A percentile compares a stretch with the other conserved stretches of the same genome.
Evolutionary conservation across 2,797 vertebrate genomes (phyloP).

Genomic region (Oophaga sylvatica): DNA sequence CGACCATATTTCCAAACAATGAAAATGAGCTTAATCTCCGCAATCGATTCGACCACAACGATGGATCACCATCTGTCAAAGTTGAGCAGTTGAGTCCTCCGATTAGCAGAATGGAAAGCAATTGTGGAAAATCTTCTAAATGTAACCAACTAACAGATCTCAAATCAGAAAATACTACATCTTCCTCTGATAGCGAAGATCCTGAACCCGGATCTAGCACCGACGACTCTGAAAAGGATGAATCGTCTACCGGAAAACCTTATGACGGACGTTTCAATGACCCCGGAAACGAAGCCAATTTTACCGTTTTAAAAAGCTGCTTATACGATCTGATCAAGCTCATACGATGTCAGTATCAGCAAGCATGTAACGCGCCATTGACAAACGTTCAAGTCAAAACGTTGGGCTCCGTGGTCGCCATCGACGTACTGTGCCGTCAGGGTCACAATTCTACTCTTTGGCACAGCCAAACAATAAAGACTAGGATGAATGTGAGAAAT

Average conservation of each 20-base stretch:
- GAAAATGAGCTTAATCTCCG: background rate
- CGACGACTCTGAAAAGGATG: background rate
- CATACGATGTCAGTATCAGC: background rate
- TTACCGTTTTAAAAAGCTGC: background rate
- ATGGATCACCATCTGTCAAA: background rate
- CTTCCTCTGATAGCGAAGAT: background rate
- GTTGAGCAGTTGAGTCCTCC: background rate
- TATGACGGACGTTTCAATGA: background rate
- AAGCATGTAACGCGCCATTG: background rate
- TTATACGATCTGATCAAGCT: constrained; percentile 13
- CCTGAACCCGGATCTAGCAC: background rate
- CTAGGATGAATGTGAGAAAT: background rate
- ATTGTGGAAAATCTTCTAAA: background rate
- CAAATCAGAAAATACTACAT: too few species aligned
- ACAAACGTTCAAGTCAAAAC: constrained; percentile 14
- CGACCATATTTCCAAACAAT: background rate
- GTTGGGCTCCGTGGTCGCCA: background rate
- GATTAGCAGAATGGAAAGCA: background rate
- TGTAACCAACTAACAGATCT: too few species aligned
- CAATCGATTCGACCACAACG: background rate
- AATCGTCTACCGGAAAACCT: background rate
- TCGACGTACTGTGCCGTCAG: background rate
- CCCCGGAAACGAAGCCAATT: background rate
- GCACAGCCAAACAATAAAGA: background rate
- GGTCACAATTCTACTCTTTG: constrained; percentile 1